Evolutionary conservation across 2,113 vertebrate species (phyloP).

Genomic region (Sebastes fasciatus): DNA sequence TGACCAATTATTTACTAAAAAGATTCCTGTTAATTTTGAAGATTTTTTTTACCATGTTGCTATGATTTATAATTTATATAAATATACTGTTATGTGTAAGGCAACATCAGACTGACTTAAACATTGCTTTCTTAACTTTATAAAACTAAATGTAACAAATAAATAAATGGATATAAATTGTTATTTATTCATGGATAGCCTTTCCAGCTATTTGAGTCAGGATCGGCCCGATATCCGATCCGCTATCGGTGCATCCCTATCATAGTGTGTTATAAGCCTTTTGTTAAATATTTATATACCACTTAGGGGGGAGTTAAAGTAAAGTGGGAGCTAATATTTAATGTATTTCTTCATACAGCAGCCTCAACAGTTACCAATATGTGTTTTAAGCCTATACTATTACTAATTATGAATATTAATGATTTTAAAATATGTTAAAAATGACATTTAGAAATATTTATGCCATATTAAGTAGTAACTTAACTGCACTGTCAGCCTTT

Average conservation of each 20-base stretch:
- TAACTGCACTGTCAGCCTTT: not conserved
- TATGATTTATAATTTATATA: no score
- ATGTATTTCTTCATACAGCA: not conserved
- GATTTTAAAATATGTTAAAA: not conserved
- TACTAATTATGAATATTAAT: not conserved
- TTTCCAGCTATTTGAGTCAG: no score
- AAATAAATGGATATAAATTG: no score
- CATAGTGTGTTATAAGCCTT: not conserved
- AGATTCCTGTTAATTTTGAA: constrained; percentile 4
- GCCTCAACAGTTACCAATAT: not conserved
- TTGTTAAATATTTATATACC: not conserved
- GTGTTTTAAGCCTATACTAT: not conserved
- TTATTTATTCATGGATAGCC: no score
- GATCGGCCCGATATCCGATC: no score
- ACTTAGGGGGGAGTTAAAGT: not conserved
- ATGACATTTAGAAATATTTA: not conserved
- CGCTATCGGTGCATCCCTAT: no score
- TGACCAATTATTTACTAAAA: no score
- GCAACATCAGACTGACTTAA: no score
- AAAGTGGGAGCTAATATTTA: not conserved
- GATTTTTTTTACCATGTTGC: not conserved
- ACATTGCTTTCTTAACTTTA: no score
- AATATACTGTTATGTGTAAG: no score
- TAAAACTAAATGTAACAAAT: no score
- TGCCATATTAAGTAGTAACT: not conserved